phyloP scores from a whole-genome alignment of 2,888 invertebrate species.

The Cerceris ruficornis region DNA sequence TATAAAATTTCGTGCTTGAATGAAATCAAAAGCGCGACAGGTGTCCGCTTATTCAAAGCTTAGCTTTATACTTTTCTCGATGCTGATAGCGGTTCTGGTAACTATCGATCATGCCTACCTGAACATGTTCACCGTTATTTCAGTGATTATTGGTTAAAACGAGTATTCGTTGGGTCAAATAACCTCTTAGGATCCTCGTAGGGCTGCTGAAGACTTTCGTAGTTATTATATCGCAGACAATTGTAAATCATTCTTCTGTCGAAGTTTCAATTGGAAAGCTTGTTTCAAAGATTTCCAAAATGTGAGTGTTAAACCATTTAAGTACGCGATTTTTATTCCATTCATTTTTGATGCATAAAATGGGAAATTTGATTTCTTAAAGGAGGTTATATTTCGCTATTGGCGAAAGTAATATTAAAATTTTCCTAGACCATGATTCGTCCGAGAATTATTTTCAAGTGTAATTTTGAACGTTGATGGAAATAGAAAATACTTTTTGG shows the following conservation, averaged over 20 bases:
- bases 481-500: no score
- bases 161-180: not conserved
- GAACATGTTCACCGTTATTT: constrained; percentile 2
- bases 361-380: no score
- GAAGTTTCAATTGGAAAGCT: not conserved
- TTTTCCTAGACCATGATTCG: no score
- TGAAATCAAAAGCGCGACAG: not conserved
- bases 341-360: no score
- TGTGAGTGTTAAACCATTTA: no score
- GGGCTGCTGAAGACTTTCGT: not conserved
- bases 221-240: not conserved
- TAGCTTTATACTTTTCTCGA: not conserved
- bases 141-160: not conserved
- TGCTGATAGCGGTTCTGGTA: not conserved
- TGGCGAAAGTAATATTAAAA: no score
- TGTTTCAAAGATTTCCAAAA: not conserved
- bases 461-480: no score
- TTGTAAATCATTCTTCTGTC: not conserved
- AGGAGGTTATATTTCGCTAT: no score
- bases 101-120: constrained; percentile 15
- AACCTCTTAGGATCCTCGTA: not conserved
- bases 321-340: no score
- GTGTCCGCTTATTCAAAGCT: not conserved
- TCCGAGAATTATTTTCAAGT: no score
- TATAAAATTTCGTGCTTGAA: constrained; percentile 1